These are phyloP conservation scores for Struthio camelus DNA, from an alignment of 2,113 vertebrate species.

Conservation along the genomic window DNA sequence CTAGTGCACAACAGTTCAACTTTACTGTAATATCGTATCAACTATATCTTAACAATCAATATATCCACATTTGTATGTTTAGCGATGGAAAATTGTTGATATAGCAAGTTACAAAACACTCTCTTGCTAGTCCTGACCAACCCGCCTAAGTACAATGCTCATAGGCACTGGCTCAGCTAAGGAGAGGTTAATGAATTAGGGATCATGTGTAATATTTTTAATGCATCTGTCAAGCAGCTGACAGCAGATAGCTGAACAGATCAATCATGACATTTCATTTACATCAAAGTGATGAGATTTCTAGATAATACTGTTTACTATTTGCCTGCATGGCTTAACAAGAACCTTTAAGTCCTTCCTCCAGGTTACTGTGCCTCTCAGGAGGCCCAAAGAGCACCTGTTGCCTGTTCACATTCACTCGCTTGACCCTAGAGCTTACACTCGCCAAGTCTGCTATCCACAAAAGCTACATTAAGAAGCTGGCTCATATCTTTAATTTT, in stretches of 20 bases:
- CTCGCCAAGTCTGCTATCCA: neutral
- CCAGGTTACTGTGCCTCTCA: conserved; percentile 20
- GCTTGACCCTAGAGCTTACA: neutral
- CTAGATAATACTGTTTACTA: conserved; percentile 39
- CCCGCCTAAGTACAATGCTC: neutral
- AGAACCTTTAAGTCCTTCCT: neutral
- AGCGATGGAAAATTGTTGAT: neutral
- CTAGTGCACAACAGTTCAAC: neutral
- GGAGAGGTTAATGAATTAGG: neutral
- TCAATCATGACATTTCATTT: conserved; percentile 45
- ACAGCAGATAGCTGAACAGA: conserved; percentile 27
- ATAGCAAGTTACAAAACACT: neutral
- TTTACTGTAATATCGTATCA: neutral
- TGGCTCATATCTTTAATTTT: neutral
- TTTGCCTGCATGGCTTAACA: neutral
- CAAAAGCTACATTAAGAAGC: neutral
- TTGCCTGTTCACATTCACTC: neutral
- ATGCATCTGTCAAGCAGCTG: conserved; percentile 50
- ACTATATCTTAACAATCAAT: neutral
- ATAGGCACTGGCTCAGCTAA: neutral
- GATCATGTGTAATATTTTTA: neutral
- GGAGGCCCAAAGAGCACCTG: neutral
- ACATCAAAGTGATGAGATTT: conserved; percentile 53
- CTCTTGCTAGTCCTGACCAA: neutral
- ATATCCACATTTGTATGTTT: neutral